Percentiles rank a stretch among this genome's conserved stretches.
Conservation (phyloP, 2,797 vertebrate genomes). For the Propithecus deckenii region DNA sequence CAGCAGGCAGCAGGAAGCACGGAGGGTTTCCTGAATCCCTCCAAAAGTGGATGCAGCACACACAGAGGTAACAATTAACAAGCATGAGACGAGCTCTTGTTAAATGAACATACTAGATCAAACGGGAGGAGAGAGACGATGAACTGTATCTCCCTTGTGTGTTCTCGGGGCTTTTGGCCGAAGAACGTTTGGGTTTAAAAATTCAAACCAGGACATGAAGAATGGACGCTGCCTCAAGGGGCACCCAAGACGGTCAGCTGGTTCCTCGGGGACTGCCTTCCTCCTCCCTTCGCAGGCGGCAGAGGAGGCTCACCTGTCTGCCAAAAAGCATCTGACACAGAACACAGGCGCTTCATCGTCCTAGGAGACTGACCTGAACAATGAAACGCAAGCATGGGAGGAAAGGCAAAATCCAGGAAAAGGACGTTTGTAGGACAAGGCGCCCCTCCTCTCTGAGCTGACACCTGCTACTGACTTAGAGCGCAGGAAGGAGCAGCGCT, state of each 20-base stretch:
- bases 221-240: not conserved
- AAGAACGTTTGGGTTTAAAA: not conserved
- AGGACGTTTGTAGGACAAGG: constrained; percentile 72
- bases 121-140: not conserved
- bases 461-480: constrained; percentile 68
- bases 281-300: not conserved
- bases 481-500: not conserved
- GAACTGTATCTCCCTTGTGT: not conserved
- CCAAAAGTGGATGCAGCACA: not conserved
- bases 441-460: constrained; percentile 40
- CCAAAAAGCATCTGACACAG: not conserved
- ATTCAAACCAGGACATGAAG: not conserved
- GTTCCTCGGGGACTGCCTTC: not conserved
- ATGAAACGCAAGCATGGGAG: not conserved
- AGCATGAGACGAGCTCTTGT: not conserved
- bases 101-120: not conserved
- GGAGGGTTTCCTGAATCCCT: not conserved
- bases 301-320: not conserved
- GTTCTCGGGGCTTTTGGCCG: not conserved
- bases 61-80: not conserved
- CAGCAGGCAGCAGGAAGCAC: not conserved
- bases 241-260: not conserved
- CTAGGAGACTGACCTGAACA: not conserved
- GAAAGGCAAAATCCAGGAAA: not conserved
- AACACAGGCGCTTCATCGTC: not conserved